phyloP scores from a whole-genome alignment of 1,140 invertebrate genomes.

The Chrysoperla carnea region DNA sequence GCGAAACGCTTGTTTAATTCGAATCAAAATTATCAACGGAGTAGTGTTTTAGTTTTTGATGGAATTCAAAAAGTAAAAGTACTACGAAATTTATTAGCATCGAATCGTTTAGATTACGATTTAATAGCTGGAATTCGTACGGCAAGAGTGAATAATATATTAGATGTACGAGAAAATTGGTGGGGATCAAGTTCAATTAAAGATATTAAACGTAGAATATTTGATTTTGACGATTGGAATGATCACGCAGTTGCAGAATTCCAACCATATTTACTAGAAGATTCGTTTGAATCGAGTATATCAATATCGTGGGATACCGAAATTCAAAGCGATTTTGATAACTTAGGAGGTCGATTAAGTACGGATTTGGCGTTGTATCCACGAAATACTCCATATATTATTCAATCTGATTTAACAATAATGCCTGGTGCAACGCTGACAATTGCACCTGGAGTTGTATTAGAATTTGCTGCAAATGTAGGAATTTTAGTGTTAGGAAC shows the following conservation, averaged over 20 bases:
- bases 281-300: slow-evolving; percentile 55
- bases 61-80: slow-evolving; percentile 89
- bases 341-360: slow-evolving; percentile 69
- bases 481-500: slow-evolving; percentile 91
- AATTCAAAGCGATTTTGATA: slow-evolving; percentile 37
- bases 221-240: slow-evolving; percentile 99
- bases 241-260: slow-evolving; percentile 86
- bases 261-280: slow-evolving; percentile 66
- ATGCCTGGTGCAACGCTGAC: slow-evolving; percentile 82
- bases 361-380: slow-evolving; percentile 51
- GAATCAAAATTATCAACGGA: slow-evolving; percentile 31
- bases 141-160: slow-evolving; percentile 66
- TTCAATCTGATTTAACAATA: slow-evolving; percentile 86
- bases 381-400: slow-evolving; percentile 54
- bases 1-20: slow-evolving; percentile 9
- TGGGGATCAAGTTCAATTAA: slow-evolving; percentile 69
- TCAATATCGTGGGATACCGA: slow-evolving; percentile 43
- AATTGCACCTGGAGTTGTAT: slow-evolving; percentile 74
- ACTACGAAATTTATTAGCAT: slow-evolving; percentile 75
- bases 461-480: slow-evolving; percentile 93
- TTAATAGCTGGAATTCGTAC: slow-evolving; percentile 81
- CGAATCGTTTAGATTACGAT: slow-evolving; percentile 83
- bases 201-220: slow-evolving; percentile 70
- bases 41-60: slow-evolving; percentile 76
- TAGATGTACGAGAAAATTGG: slow-evolving; percentile 90